phyloP scores from a whole-genome alignment of 2,888 invertebrate species.

The Agriopis aurantiaria region DNA sequence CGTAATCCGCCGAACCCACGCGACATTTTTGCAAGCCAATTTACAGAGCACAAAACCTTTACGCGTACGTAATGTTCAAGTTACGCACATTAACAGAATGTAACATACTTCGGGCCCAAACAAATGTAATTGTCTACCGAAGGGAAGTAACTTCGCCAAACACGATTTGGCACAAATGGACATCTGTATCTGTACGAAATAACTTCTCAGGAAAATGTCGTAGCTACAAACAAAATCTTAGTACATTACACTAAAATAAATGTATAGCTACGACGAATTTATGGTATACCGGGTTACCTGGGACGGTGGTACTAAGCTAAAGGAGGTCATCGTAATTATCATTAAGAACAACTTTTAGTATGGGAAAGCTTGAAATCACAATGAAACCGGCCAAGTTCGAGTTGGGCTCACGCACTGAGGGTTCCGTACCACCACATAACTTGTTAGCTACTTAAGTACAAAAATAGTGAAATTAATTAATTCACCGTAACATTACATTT shows the following conservation, averaged over 20 bases:
- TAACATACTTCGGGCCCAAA: slow-evolving; percentile 37
- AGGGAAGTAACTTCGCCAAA: slow-evolving; percentile 41
- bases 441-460: no score
- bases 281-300: no score
- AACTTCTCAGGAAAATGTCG: slow-evolving; percentile 11
- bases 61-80: slow-evolving; percentile 17
- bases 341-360: no score
- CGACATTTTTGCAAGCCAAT: slow-evolving; percentile 7
- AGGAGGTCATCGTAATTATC: no score
- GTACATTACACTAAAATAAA: not conserved
- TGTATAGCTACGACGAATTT: no score
- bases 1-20: not conserved
- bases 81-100: slow-evolving; percentile 27
- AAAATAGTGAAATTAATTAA: no score
- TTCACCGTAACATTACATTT: no score
- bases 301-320: no score
- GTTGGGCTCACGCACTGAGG: no score
- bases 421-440: no score
- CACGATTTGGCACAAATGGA: slow-evolving; percentile 57
- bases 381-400: no score
- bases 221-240: not conserved
- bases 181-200: slow-evolving; percentile 52
- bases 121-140: slow-evolving; percentile 44
- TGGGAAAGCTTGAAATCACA: no score
- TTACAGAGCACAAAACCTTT: slow-evolving; percentile 1